A percentile compares a stretch with the other conserved stretches of the same genome.
phyloP scores from a whole-genome alignment of 2,797 vertebrate species.

The Pampus argenteus region DNA sequence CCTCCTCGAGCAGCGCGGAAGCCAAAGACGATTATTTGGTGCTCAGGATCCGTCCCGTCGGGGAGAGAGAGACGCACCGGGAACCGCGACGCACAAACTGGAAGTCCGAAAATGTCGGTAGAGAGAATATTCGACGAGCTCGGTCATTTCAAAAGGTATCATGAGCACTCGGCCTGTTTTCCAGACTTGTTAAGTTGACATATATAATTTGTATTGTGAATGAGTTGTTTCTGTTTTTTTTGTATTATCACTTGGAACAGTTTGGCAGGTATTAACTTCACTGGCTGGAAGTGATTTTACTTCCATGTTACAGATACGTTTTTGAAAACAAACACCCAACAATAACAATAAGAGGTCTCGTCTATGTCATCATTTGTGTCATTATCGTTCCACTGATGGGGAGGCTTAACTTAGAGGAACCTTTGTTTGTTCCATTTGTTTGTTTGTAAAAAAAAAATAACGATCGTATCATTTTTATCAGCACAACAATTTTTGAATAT shows the following conservation, averaged over 20 bases:
- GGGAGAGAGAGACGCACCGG: constrained; percentile 35
- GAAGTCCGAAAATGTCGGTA: constrained; percentile 71
- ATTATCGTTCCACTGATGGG: background rate
- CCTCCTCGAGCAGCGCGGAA: background rate
- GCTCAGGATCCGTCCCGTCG: constrained; percentile 21
- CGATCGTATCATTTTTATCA: too few species aligned
- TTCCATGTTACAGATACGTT: background rate
- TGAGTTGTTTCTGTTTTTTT: background rate
- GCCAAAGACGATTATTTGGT: constrained; percentile 21
- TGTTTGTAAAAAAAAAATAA: too few species aligned
- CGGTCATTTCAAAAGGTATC: constrained; percentile 86
- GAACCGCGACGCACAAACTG: constrained; percentile 16
- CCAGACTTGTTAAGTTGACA: background rate
- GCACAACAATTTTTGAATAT: too few species aligned
- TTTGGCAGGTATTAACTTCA: background rate
- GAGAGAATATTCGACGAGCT: constrained; percentile 86
- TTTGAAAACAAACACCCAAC: constrained; percentile 5
- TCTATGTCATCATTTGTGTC: background rate
- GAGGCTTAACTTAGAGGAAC: background rate
- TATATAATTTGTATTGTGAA: background rate
- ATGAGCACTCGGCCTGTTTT: background rate
- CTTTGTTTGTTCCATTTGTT: background rate
- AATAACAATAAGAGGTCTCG: fast-evolving
- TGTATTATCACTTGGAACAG: background rate
- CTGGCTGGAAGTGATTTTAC: background rate